Percentiles rank a stretch among this genome's conserved stretches.
These are phyloP conservation scores for Melieria omissa DNA, from an alignment of 2,888 invertebrate species.

Conservation along the genomic window DNA sequence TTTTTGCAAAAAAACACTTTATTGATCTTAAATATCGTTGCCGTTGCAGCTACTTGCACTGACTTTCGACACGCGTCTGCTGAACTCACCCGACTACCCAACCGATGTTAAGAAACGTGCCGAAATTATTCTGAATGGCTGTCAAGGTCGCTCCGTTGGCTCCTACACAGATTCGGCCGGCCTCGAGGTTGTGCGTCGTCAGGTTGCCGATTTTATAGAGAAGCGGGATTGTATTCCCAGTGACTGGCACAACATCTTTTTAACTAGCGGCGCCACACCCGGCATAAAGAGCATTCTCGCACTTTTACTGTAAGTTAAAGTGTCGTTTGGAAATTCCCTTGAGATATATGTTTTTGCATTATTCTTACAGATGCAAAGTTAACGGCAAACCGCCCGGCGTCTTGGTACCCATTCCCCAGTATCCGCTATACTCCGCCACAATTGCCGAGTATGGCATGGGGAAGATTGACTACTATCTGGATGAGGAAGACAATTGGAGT, in stretches of 20 bases:
- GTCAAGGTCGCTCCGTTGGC: conserved; percentile 86
- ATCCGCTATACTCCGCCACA: conserved; percentile 96
- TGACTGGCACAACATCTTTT: conserved; percentile 82
- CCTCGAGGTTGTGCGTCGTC: conserved; percentile 86
- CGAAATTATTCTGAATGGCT: conserved; percentile 70
- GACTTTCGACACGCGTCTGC: conserved; percentile 77
- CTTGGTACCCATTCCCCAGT: conserved; percentile 98
- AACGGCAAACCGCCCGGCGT: conserved; percentile 73
- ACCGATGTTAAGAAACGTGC: conserved; percentile 86
- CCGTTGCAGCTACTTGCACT: conserved; percentile 78
- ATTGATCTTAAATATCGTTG: neutral
- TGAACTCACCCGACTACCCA: conserved; percentile 80
- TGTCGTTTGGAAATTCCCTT: neutral
- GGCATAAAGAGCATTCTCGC: conserved; percentile 87
- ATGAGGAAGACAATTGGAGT: conserved; percentile 90
- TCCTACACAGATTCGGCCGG: conserved; percentile 81
- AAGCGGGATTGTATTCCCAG: conserved; percentile 79
- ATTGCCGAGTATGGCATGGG: conserved; percentile 90
- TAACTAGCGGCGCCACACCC: conserved; percentile 91
- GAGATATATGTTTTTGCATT: neutral
- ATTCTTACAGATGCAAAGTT: conserved; percentile 47
- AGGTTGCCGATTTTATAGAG: conserved; percentile 88
- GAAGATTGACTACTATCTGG: conserved; percentile 89
- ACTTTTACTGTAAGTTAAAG: conserved; percentile 53
- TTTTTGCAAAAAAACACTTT: neutral